Base-by-base conservation (phyloP, 1,140 invertebrate genomes). In the Oryzaephilus surinamensis region DNA sequence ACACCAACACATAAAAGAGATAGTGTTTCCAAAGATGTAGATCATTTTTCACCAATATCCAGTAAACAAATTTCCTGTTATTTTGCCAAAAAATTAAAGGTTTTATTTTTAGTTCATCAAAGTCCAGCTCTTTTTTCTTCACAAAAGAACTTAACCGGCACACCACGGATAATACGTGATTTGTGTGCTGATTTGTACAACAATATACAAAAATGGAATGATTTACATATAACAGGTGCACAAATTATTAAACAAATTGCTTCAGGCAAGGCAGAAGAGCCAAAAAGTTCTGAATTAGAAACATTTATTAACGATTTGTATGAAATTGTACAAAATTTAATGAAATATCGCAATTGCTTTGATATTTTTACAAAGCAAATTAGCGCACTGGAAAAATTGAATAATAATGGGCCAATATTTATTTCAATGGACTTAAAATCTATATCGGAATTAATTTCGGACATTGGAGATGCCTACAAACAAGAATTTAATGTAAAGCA, bases 151-250 rank as follows among this genome's bases (percentile, higher is more conserved):
- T 50, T 62, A 32, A 62, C 60, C 4, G 60, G 60, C 2, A 30
- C 49, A 11, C 55, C 58, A 29, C 36, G 60, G 38, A 43, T 59
- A 6, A 46, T 48, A 7, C 38, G 50, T 17, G 60, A 62, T 46
- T 52, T 59, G n/a, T 40, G 43, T 8, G 58, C 58, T 3, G 58
- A 62, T 46, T 23, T 61, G 18, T 56, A 60, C 30, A 62, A 60
- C 46, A 54, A 46, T 43, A 60, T 62, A 17, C 60, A 62, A 45
- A 46, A 45, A 41, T 62, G 60, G 60, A 62, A 61, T 39, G 39
- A 47, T 16, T 32, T 41, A 21, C 58, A 62, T 32, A 52, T 61
- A n/a, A 43, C 48, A 35, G 60, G 60, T 6, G 51, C 51, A 11
- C 32, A 32, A 11, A 38, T 57, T 37, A 48, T 60, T 7, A 55